These are phyloP conservation scores for Dicyema japonicum DNA, from an alignment of 1,140 invertebrate genomes.

Conservation along the genomic window DNA sequence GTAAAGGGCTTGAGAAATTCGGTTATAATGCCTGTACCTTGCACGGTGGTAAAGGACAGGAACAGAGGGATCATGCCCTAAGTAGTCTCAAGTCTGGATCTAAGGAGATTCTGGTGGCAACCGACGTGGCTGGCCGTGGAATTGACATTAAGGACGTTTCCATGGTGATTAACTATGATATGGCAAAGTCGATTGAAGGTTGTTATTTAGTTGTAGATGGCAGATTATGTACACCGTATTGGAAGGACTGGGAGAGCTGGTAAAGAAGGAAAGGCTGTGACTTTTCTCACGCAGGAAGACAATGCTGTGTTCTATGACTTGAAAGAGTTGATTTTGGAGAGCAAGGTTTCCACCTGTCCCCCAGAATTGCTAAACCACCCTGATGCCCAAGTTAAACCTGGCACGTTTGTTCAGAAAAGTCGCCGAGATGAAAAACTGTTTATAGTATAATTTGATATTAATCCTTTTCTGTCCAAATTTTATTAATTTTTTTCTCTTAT, in stretches of 20 bases:
- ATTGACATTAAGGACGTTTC: slow-evolving; percentile 98
- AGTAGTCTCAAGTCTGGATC: slow-evolving; percentile 57
- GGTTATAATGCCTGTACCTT: slow-evolving; percentile 47
- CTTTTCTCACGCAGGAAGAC: slow-evolving; percentile 84
- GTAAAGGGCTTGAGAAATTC: slow-evolving; percentile 75
- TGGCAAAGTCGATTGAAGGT: slow-evolving; percentile 90
- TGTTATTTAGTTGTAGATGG: slow-evolving; percentile 10
- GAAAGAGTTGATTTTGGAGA: slow-evolving; percentile 52
- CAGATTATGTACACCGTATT: slow-evolving; percentile 93
- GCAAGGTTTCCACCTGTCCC: slow-evolving; percentile 70
- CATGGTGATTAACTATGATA: slow-evolving; percentile 92
- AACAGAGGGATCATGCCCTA: slow-evolving; percentile 86
- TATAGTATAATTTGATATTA: slow-evolving; percentile 6
- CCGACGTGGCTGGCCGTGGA: slow-evolving; percentile 95
- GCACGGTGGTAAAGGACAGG: slow-evolving; percentile 96
- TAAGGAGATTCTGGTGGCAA: slow-evolving; percentile 95
- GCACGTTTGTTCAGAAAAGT: slow-evolving; percentile 62
- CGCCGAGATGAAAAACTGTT: slow-evolving; percentile 40
- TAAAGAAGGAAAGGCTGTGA: slow-evolving; percentile 69
- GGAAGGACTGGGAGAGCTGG: slow-evolving; percentile 90
- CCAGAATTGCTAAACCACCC: slow-evolving; percentile 86
- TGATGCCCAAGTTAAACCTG: slow-evolving; percentile 84
- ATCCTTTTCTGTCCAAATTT: neutral
- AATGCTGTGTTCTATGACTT: slow-evolving; percentile 74
- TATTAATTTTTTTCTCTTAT: too few relatives aligned